Conservation (phyloP, 2,113 vertebrate species). For the Fregata magnificens region DNA sequence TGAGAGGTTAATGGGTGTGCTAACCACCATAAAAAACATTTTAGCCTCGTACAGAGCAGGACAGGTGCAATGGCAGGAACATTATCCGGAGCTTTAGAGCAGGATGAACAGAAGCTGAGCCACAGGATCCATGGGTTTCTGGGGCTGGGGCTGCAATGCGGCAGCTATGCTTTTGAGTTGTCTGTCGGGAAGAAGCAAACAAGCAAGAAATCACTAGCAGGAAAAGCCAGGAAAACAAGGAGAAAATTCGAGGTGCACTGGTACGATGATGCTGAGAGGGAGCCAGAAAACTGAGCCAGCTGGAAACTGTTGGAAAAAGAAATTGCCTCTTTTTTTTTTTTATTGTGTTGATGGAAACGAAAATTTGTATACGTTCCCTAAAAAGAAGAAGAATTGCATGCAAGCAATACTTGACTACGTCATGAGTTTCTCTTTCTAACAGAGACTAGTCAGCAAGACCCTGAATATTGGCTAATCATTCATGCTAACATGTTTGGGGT, state of each 20-base stretch:
- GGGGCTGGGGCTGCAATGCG: background rate
- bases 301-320: background rate
- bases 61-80: background rate
- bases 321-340: background rate
- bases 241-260: background rate
- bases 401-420: background rate
- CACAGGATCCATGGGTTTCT: background rate
- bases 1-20: background rate
- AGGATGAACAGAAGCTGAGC: background rate
- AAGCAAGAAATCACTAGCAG: background rate
- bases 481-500: background rate
- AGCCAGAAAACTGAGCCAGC: background rate
- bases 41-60: background rate
- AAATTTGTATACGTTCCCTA: background rate
- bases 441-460: background rate
- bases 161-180: background rate
- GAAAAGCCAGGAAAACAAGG: background rate
- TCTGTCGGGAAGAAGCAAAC: background rate
- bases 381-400: background rate
- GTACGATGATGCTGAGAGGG: background rate
- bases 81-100: background rate
- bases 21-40: background rate
- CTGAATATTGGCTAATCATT: background rate
- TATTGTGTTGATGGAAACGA: background rate
- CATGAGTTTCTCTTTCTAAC: background rate